Percentiles rank a stretch among this genome's conserved stretches.
Conservation (phyloP, 2,888 invertebrate genomes). For the Drosophila birchii region DNA sequence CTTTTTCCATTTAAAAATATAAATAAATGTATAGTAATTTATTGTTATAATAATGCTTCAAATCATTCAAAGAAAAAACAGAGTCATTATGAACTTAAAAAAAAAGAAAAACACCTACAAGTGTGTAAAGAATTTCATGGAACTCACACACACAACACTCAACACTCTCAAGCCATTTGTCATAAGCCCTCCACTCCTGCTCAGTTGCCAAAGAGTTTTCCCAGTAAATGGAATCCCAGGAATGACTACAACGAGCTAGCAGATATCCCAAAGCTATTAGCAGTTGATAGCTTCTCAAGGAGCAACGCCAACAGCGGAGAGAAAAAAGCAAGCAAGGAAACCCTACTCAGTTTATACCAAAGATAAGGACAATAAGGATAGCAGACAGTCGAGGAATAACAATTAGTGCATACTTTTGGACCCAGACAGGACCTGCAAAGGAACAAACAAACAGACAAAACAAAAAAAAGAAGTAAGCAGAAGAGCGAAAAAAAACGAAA, state of each 20-base stretch:
- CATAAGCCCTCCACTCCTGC: constrained; percentile 9
- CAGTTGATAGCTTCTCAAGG: constrained; percentile 64
- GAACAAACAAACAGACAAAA: constrained; percentile 12
- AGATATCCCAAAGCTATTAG: constrained; percentile 58
- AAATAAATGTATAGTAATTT: neutral
- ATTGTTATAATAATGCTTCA: neutral
- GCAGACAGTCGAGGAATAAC: constrained; percentile 67
- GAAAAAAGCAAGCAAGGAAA: no score
- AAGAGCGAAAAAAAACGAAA: constrained; percentile 27
- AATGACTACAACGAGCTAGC: constrained; percentile 10
- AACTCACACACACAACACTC: constrained; percentile 11
- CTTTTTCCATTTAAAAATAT: neutral
- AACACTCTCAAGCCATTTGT: constrained; percentile 21
- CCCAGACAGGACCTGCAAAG: constrained; percentile 15
- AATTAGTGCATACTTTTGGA: constrained; percentile 72
- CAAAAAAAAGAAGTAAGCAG: constrained; percentile 1
- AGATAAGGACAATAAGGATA: constrained; percentile 35
- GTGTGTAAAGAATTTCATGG: constrained; percentile 10
- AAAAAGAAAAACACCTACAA: neutral
- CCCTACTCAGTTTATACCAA: constrained; percentile 8
- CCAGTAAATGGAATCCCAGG: neutral
- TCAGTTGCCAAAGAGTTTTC: neutral
- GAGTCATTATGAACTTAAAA: neutral
- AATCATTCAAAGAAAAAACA: neutral
- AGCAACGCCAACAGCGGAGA: constrained; percentile 8